Evolutionary conservation across 1,140 invertebrate species (phyloP).

Genomic region (Drosophila arawakana): DNA sequence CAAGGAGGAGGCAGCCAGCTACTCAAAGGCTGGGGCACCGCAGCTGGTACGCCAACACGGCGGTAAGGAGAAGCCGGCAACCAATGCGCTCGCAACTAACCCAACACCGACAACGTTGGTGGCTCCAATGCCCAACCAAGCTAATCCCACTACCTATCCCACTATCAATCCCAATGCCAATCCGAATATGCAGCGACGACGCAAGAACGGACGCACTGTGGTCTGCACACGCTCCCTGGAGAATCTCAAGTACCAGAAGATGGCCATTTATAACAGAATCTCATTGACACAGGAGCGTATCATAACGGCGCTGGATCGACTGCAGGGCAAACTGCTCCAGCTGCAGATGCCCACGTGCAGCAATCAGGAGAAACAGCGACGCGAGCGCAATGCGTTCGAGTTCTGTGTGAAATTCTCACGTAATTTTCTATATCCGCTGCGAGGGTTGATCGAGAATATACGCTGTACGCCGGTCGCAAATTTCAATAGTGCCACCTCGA

Average conservation of each 20-base stretch:
- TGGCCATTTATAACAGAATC: constrained; percentile 68
- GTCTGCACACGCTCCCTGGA: constrained; percentile 64
- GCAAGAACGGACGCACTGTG: constrained; percentile 23
- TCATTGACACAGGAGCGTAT: constrained; percentile 68
- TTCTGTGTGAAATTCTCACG: constrained; percentile 73
- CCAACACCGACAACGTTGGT: too few relatives aligned
- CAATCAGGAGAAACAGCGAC: constrained; percentile 52
- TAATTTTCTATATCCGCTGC: constrained; percentile 70
- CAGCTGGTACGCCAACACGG: neutral
- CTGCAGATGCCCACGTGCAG: constrained; percentile 46
- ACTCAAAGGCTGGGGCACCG: neutral
- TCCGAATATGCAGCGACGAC: constrained; percentile 13
- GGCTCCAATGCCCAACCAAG: too few relatives aligned
- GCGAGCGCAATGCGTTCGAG: constrained; percentile 69
- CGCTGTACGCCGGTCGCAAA: constrained; percentile 44
- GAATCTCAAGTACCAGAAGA: constrained; percentile 68
- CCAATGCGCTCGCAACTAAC: neutral
- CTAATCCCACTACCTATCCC: neutral
- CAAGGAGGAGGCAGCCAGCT: too few relatives aligned
- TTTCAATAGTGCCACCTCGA: constrained; percentile 65
- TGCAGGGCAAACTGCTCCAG: constrained; percentile 63
- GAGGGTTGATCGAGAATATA: constrained; percentile 75
- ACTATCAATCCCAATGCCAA: neutral
- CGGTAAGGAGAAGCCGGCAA: neutral
- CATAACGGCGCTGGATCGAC: constrained; percentile 58